Conservation (phyloP, 2,888 invertebrate species). For the Bugula neritina region DNA sequence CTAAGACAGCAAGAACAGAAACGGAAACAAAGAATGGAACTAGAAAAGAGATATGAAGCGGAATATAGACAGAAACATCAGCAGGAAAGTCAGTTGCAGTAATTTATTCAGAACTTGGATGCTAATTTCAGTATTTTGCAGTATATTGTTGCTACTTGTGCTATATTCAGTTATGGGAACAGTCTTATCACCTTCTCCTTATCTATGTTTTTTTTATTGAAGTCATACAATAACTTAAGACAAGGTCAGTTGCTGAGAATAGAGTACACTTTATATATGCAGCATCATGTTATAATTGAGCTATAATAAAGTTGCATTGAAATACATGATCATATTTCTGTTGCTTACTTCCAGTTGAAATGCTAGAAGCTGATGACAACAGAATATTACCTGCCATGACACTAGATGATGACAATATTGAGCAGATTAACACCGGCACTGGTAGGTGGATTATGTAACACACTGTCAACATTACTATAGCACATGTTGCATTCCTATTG, state of each 20-base stretch:
- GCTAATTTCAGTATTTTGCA: too few species aligned
- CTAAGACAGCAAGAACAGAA: slow-evolving; percentile 6
- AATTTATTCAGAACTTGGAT: neutral
- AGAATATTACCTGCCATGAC: neutral
- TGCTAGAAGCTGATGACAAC: slow-evolving; percentile 2
- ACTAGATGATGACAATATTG: slow-evolving; percentile 24
- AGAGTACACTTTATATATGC: neutral
- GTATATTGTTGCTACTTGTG: too few species aligned
- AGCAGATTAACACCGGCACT: neutral
- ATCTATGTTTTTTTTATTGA: too few species aligned
- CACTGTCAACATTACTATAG: too few species aligned
- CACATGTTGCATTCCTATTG: too few species aligned
- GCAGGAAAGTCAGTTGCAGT: slow-evolving; percentile 1
- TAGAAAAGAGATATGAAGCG: slow-evolving; percentile 3
- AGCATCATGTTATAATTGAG: too few species aligned
- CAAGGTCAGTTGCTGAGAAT: neutral
- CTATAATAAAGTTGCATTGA: too few species aligned
- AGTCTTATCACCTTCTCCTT: too few species aligned
- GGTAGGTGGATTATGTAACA: too few species aligned
- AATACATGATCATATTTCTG: too few species aligned
- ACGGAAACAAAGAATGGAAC: slow-evolving; percentile 11
- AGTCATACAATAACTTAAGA: too few species aligned
- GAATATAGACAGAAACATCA: slow-evolving; percentile 6
- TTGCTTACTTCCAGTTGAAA: slow-evolving; percentile 3
- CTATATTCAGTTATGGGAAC: too few species aligned